Evolutionary conservation across 2,113 vertebrate genomes (phyloP).

Genomic region (Peucedramus taeniatus): DNA sequence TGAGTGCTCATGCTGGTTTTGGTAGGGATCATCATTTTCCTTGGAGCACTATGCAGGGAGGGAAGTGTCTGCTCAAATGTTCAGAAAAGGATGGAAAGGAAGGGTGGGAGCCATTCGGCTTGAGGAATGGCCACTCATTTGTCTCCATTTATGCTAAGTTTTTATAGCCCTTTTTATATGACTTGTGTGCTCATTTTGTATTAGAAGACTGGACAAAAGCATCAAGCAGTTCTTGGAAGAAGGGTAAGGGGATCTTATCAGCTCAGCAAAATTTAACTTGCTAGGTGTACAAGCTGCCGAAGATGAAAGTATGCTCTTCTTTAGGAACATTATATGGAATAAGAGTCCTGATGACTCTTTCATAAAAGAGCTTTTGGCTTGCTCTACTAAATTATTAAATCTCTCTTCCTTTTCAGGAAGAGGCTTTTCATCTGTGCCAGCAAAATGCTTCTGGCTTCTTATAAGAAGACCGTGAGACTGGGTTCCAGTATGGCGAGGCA

Average conservation of each 20-base stretch:
- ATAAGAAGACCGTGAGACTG: background rate
- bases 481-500: background rate
- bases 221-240: background rate
- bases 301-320: background rate
- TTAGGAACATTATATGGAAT: background rate
- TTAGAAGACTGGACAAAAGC: background rate
- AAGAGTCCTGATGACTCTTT: background rate
- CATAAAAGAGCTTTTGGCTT: conserved; percentile 3
- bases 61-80: background rate
- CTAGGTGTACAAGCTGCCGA: background rate
- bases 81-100: background rate
- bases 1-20: background rate
- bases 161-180: background rate
- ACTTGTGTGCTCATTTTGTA: background rate
- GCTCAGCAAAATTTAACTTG: background rate
- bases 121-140: background rate
- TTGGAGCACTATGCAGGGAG: background rate
- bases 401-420: conserved; percentile 3
- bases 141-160: background rate
- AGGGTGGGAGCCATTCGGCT: background rate
- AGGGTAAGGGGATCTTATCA: background rate
- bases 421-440: background rate
- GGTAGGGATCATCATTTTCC: background rate
- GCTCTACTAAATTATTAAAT: conserved; percentile 12
- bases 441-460: conserved; percentile 7